Conservation (phyloP, 2,113 vertebrate species). For the Rostratula benghalensis region DNA sequence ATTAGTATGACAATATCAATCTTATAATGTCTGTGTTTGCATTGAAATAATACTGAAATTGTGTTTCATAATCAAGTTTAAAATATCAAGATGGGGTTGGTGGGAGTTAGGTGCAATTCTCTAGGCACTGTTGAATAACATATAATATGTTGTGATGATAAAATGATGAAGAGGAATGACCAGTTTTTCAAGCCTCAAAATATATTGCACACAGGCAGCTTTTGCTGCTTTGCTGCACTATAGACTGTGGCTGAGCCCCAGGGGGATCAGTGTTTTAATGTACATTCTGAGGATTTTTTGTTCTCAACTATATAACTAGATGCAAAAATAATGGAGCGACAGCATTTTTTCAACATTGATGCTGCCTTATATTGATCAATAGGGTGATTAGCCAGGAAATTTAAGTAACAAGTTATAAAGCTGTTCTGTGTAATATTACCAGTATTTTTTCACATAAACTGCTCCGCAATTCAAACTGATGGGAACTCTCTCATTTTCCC, state of each 20-base stretch:
- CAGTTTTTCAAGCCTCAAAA: background rate
- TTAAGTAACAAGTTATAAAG: background rate
- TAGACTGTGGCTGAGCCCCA: background rate
- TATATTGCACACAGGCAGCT: background rate
- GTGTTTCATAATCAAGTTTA: background rate
- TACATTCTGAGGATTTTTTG: background rate
- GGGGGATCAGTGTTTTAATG: background rate
- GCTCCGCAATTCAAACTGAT: background rate
- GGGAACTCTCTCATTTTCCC: background rate
- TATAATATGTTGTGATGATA: background rate
- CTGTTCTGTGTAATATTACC: background rate
- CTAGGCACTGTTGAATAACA: background rate
- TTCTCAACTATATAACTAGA: background rate
- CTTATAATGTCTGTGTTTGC: background rate
- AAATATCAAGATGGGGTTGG: background rate
- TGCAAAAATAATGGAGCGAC: background rate
- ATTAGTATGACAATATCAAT: background rate
- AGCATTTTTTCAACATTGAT: background rate
- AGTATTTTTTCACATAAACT: background rate
- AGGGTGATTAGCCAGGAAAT: background rate
- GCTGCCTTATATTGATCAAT: background rate
- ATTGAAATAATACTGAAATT: background rate
- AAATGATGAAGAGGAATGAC: background rate
- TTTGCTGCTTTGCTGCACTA: background rate
- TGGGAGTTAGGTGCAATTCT: background rate